A percentile compares a stretch with the other conserved stretches of the same genome.
phyloP scores from a whole-genome alignment of 2,888 invertebrate species.

The Callimorpha dominula region DNA sequence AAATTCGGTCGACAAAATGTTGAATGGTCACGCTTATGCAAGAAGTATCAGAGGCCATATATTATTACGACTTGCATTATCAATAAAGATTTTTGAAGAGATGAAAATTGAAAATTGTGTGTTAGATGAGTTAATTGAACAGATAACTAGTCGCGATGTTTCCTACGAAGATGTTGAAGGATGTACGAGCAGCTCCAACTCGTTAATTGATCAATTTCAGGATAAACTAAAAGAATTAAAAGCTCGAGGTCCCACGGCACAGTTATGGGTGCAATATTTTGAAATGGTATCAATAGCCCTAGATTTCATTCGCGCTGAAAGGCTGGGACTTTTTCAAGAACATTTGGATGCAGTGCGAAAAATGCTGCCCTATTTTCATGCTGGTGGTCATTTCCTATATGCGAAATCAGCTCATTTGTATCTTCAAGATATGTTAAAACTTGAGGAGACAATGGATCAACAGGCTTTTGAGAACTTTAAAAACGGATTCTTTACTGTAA shows the following conservation, averaged over 20 bases:
- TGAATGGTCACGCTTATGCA: slow-evolving; percentile 50
- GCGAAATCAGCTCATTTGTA: slow-evolving; percentile 54
- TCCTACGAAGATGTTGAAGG: slow-evolving; percentile 58
- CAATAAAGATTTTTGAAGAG: slow-evolving; percentile 46
- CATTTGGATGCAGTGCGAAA: slow-evolving; percentile 53
- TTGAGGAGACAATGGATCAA: slow-evolving; percentile 49
- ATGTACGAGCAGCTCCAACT: slow-evolving; percentile 30
- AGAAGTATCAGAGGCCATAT: slow-evolving; percentile 24
- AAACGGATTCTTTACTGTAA: slow-evolving; percentile 52
- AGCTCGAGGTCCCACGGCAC: slow-evolving; percentile 51
- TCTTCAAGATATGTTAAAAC: slow-evolving; percentile 53
- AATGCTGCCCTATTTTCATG: slow-evolving; percentile 66
- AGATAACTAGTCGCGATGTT: slow-evolving; percentile 34
- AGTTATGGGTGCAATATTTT: slow-evolving; percentile 63
- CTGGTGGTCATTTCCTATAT: slow-evolving; percentile 58
- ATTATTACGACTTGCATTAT: slow-evolving; percentile 15
- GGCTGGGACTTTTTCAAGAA: slow-evolving; percentile 44
- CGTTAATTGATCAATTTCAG: slow-evolving; percentile 42
- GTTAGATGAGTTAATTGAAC: slow-evolving; percentile 51
- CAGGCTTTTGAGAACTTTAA: slow-evolving; percentile 26
- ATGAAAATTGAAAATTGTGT: slow-evolving; percentile 47
- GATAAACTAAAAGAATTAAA: slow-evolving; percentile 43
- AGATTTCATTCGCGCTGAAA: slow-evolving; percentile 54
- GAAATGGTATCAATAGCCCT: slow-evolving; percentile 57
- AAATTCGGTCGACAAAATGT: slow-evolving; percentile 47